Conservation (phyloP, 35 echinoderm and acorn worm genomes). For the Diadema setosum region DNA sequence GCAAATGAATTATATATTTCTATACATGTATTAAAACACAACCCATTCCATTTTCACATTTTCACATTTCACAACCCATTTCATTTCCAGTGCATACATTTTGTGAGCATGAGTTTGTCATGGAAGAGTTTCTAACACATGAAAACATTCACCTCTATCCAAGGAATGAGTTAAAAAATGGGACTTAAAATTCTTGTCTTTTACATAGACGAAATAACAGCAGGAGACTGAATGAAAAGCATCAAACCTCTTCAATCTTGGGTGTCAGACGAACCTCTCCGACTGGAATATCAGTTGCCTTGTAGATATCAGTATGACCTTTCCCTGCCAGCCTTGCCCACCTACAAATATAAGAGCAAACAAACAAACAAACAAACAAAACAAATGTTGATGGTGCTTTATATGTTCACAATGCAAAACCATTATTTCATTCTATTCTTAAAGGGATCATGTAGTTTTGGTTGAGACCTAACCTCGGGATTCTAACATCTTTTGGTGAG, state of each 20-base stretch:
- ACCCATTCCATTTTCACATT: no score
- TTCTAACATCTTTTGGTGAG: neutral
- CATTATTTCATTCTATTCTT: neutral
- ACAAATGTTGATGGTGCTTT: neutral
- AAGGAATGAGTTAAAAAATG: neutral
- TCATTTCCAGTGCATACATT: neutral
- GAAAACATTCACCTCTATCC: neutral
- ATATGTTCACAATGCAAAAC: neutral
- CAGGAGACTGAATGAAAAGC: neutral
- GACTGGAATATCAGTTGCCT: neutral
- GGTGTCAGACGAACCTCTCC: neutral
- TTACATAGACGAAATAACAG: neutral
- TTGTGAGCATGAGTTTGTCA: neutral
- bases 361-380: neutral
- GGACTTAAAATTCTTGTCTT: neutral
- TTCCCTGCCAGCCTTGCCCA: neutral
- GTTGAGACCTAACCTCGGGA: no score
- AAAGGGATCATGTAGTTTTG: neutral
- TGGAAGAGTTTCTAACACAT: neutral
- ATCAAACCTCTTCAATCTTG: neutral
- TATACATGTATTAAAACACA: no score
- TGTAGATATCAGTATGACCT: neutral
- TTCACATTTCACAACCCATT: no score
- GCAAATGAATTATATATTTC: no score
- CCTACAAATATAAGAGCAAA: neutral